Conservation (phyloP, 1,140 invertebrate species). For the Drosophila lini region DNA sequence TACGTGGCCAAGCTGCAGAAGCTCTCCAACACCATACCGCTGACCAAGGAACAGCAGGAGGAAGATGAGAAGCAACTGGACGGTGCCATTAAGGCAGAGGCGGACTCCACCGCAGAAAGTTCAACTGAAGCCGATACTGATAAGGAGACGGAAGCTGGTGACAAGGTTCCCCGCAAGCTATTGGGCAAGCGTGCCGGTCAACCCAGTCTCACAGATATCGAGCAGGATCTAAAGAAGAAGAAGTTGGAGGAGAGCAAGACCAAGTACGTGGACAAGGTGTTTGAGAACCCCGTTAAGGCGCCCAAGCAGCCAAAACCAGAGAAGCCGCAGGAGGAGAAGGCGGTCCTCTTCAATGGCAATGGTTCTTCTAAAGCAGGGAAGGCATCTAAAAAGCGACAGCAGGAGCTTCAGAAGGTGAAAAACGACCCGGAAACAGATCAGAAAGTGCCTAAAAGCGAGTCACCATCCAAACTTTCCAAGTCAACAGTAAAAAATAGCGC, state of each 20-base stretch:
- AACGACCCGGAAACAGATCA: not conserved
- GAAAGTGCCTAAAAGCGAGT: not conserved
- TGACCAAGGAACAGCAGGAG: slow-evolving; percentile 86
- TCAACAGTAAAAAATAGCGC: too few relatives aligned
- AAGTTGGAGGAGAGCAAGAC: slow-evolving; percentile 74
- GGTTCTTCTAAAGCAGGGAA: not conserved
- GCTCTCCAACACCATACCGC: slow-evolving; percentile 92
- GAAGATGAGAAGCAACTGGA: slow-evolving; percentile 81
- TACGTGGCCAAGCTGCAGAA: slow-evolving; percentile 99
- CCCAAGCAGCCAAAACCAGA: slow-evolving; percentile 62
- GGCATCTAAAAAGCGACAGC: not conserved
- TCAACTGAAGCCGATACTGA: slow-evolving; percentile 6
- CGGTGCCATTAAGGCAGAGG: slow-evolving; percentile 60
- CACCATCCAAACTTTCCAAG: not conserved
- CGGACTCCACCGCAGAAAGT: not conserved
- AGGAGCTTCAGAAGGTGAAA: not conserved
- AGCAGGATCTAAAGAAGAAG: slow-evolving; percentile 79
- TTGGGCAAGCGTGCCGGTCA: slow-evolving; percentile 83
- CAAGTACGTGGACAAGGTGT: slow-evolving; percentile 84
- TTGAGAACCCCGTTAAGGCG: slow-evolving; percentile 77
- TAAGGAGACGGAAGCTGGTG: slow-evolving; percentile 65
- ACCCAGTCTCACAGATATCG: slow-evolving; percentile 64
- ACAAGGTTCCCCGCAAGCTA: slow-evolving; percentile 56
- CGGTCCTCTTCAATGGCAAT: slow-evolving; percentile 2
- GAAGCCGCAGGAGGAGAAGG: slow-evolving; percentile 6